Percentiles rank a stretch among this genome's conserved stretches.
These are phyloP conservation scores for Acanthurus lineatus DNA, from an alignment of 2,797 vertebrate species.

Conservation along the genomic window DNA sequence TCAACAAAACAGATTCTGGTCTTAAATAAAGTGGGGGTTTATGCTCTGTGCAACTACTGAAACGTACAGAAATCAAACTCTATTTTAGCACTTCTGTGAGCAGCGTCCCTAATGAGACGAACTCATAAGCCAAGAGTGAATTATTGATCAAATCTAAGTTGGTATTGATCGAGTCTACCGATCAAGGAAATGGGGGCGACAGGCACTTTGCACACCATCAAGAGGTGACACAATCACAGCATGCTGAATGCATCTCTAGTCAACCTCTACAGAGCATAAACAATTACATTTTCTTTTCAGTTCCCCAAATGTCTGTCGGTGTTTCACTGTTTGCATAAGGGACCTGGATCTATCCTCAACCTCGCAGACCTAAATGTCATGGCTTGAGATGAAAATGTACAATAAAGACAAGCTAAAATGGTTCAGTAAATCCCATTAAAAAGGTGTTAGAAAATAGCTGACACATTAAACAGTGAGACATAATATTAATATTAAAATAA, in stretches of 20 bases:
- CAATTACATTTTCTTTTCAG: constrained; percentile 51
- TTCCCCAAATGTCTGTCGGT: constrained; percentile 35
- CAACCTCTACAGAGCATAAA: constrained; percentile 38
- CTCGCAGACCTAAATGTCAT: constrained; percentile 27
- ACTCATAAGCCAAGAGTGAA: constrained; percentile 83
- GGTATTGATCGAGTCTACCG: constrained; percentile 83
- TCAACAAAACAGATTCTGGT: no score
- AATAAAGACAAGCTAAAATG: constrained; percentile 15
- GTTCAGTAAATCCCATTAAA: constrained; percentile 32
- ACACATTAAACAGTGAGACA: constrained; percentile 2
- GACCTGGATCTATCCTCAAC: constrained; percentile 23
- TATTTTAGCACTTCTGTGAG: constrained; percentile 6
- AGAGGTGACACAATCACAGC: constrained; percentile 48
- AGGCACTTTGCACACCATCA: constrained; percentile 42
- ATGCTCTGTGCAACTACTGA: neutral
- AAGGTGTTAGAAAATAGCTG: constrained; percentile 1
- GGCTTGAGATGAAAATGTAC: constrained; percentile 28
- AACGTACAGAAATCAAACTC: neutral
- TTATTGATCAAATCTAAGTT: constrained; percentile 87
- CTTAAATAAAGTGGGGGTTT: no score
- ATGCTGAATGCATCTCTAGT: constrained; percentile 34
- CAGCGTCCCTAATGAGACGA: constrained; percentile 70
- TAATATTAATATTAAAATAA: constrained; percentile 22
- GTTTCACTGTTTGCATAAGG: constrained; percentile 39
- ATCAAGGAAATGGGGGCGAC: constrained; percentile 58